Evolutionary conservation across 2,888 invertebrate species (phyloP), one percentile per base, ranked within the genome.

Genomic region (Odontocerum albicorne): DNA sequence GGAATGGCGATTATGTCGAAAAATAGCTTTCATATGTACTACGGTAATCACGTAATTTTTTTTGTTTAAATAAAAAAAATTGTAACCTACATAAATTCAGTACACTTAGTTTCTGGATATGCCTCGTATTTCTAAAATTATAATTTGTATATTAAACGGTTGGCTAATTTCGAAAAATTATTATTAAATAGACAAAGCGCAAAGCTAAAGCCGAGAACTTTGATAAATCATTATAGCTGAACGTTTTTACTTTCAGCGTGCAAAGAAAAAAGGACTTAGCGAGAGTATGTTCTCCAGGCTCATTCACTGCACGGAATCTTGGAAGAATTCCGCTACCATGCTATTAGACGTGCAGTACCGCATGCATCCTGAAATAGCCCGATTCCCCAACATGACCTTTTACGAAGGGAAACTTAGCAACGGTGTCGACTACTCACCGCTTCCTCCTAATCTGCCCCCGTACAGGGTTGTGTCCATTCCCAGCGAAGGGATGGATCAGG

Each of bases 291-390:
- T 93, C 72, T 81, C 86, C 7, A 81, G 94, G 7, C 77, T 92
- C 10, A 79, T 86, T 63, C 75, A 79, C 1, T 78, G 80, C 63
- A 75, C 86, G 49, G 74, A 76, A 49, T 66, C 66, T 2, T 70
- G 73, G 65, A 59, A 65, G 4, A 66, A 62, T 31, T 69, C 66
- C 62, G 81, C 82, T 0, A 74, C 84, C 6, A 72, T 80, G 59
- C 71, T 82, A 63, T 72, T 92, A 21, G 74, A 79, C 61, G 77
- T 72, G 2, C 95, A 96, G 69, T 94, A 93, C 71, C 81, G 95
- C 60, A 95, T 96, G 95, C 87, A 90, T 63, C 79, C 82, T 1
- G 85, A 86, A 49, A 93, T 96, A 62, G 86, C 87, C 2, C 72
- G 75, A 51, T 95, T 89, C 79, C 93, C 95, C 1, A 92, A 88